A percentile compares a stretch with the other conserved stretches of the same genome.
These are phyloP conservation scores for Lycopodina hypogea DNA, from an alignment of 37 sponge, comb jelly and placozoan genomes.

Conservation along the genomic window DNA sequence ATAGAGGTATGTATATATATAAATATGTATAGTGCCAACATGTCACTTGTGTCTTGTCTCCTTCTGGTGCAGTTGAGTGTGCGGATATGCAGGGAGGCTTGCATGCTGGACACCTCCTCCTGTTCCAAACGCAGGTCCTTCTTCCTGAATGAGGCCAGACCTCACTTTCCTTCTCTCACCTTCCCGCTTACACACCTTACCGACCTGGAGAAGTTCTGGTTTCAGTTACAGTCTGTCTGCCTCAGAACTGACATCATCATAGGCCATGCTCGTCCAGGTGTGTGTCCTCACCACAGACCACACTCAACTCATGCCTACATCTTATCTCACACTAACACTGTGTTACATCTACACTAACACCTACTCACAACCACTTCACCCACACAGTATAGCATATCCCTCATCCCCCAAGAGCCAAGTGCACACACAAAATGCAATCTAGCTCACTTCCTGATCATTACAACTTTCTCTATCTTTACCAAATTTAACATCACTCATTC, in stretches of 20 bases:
- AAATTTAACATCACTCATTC: not conserved
- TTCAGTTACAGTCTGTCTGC: slow-evolving; percentile 48
- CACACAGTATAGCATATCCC: no score
- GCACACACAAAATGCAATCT: no score
- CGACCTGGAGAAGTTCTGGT: slow-evolving; percentile 60
- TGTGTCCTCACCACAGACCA: no score
- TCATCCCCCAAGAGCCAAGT: no score
- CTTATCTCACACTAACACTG: no score
- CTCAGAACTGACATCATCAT: slow-evolving; percentile 48
- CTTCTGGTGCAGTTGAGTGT: not conserved
- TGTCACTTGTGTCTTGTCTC: slow-evolving; percentile 9
- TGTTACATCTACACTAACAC: no score
- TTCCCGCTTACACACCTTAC: slow-evolving; percentile 8
- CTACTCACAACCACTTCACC: no score
- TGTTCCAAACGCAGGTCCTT: slow-evolving; percentile 37
- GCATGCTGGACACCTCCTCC: slow-evolving; percentile 60
- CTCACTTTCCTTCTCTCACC: slow-evolving; percentile 13
- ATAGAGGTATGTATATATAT: not conserved
- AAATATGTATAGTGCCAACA: not conserved
- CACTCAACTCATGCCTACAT: no score
- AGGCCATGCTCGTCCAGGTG: slow-evolving; percentile 6
- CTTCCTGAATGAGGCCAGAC: slow-evolving; percentile 50
- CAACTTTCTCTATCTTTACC: not conserved
- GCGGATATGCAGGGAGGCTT: not conserved
- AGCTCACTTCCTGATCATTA: no score